Evolutionary conservation across 2,888 invertebrate genomes (phyloP).

Genomic region (Osmoderma eremita): DNA sequence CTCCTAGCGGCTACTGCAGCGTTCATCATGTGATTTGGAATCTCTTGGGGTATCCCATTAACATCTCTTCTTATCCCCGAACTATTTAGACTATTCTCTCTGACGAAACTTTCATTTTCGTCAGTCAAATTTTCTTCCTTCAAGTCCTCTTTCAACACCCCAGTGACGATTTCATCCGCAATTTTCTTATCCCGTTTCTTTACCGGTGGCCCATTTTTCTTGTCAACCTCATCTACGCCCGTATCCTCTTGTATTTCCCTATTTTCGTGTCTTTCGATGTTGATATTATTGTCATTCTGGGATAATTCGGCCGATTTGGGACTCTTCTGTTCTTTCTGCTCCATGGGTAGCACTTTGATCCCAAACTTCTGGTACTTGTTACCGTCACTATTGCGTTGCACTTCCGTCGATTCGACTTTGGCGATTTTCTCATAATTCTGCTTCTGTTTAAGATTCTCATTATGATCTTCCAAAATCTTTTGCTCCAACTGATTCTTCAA

Average conservation of each 20-base stretch:
- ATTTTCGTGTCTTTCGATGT: constrained; percentile 51
- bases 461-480: constrained; percentile 54
- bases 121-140: constrained; percentile 19
- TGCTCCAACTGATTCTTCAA: constrained; percentile 58
- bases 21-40: constrained; percentile 77
- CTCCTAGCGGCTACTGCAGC: constrained; percentile 77
- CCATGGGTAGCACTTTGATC: constrained; percentile 71
- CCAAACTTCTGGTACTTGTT: constrained; percentile 74
- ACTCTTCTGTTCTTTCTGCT: constrained; percentile 54
- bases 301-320: constrained; percentile 60
- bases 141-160: constrained; percentile 13
- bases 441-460: constrained; percentile 53
- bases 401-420: constrained; percentile 56
- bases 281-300: constrained; percentile 62
- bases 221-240: constrained; percentile 66
- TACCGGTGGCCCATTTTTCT: constrained; percentile 60
- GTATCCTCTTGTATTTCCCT: constrained; percentile 39
- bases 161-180: constrained; percentile 56
- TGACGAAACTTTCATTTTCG: constrained; percentile 52
- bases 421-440: constrained; percentile 40
- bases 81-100: constrained; percentile 66
- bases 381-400: constrained; percentile 65
- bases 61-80: constrained; percentile 71
- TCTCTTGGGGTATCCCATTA: constrained; percentile 74
- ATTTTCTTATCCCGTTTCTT: constrained; percentile 65